Evolutionary conservation across 2,888 invertebrate genomes (phyloP), one percentile per base, ranked within the genome.

Genomic region (Drosophila suboccidentalis): DNA sequence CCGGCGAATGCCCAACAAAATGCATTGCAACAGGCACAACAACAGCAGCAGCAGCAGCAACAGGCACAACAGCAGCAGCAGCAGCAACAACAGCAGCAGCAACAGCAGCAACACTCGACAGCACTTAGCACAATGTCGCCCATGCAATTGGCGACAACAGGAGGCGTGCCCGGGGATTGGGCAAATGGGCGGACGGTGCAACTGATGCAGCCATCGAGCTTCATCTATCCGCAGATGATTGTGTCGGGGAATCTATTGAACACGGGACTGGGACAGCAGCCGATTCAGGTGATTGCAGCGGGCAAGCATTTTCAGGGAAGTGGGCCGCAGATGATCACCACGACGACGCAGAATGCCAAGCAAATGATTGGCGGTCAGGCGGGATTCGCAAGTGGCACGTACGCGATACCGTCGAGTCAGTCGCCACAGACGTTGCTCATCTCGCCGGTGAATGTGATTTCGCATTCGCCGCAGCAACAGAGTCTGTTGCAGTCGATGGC

Each of bases 231-330:
- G 0, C 97, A 96, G 89, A 96, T 97, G 69, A 92, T 98, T 29
- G 96, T 97, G 95, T 97, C 97, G 0, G 95, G 97, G 1, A 96
- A 96, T 91, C 94, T 97, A 8, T 94, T 97, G 91, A 96, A 91
- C 0, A 81, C 90, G 1, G 90, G 91, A 0, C 63, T 93, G 8
- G 92, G 92, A 0, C 92, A 92, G 67, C 93, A 92, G 71, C 92
- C 92, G 11, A 93, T 93, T 43, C 93, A 97, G 95, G 96, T 97
- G 65, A 90, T 97, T 74, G 95, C 97, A 8, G 95, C 96, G 19
- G 95, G 96, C 29, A 97, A 97, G 91, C 96, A 97, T 4, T 97
- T 97, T 91, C 97, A 97, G 92, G 95, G 96, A 49, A 96, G 95
- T 81, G 96, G 96, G 78, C 96, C 96, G 0, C 97, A 97, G 89